These are phyloP conservation scores for Pantelozetes paolii DNA, from an alignment of 2,888 invertebrate genomes.

Conservation along the genomic window DNA sequence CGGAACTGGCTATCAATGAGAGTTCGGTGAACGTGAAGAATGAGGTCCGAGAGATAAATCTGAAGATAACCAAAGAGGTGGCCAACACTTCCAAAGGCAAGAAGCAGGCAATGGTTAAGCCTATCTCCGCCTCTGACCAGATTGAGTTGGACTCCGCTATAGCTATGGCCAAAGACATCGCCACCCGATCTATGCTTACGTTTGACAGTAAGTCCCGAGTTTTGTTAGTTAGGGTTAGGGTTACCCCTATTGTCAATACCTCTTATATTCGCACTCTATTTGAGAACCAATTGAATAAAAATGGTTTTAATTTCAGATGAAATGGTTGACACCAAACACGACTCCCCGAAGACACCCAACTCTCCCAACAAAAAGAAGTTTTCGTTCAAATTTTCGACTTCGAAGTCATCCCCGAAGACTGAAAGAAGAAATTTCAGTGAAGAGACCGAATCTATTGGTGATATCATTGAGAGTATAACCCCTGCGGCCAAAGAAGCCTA, in stretches of 20 bases:
- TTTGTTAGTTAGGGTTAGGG: too few relatives aligned
- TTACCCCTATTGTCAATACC: neutral
- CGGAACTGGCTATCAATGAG: conserved; percentile 47
- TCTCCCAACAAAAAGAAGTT: conserved; percentile 73
- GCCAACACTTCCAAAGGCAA: conserved; percentile 50
- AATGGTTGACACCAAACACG: neutral
- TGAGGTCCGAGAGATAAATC: conserved; percentile 62
- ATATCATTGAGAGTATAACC: conserved; percentile 82
- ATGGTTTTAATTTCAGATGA: conserved; percentile 12
- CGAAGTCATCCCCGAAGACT: conserved; percentile 58
- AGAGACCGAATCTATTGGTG: conserved; percentile 76
- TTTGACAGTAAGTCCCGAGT: conserved; percentile 25
- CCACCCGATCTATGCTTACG: conserved; percentile 57
- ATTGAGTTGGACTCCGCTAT: conserved; percentile 86
- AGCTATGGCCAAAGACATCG: conserved; percentile 85
- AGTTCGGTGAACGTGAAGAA: conserved; percentile 62
- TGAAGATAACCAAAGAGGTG: conserved; percentile 45
- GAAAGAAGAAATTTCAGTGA: conserved; percentile 83
- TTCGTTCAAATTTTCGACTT: conserved; percentile 63
- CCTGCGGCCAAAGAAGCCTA: conserved; percentile 89
- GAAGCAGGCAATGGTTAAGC: conserved; percentile 68
- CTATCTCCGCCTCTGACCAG: conserved; percentile 87
- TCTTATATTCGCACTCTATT: neutral
- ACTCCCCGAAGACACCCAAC: conserved; percentile 58
- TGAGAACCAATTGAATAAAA: neutral